These are phyloP conservation scores for Numenius arquata DNA, from an alignment of 2,113 vertebrate genomes.

Conservation along the genomic window DNA sequence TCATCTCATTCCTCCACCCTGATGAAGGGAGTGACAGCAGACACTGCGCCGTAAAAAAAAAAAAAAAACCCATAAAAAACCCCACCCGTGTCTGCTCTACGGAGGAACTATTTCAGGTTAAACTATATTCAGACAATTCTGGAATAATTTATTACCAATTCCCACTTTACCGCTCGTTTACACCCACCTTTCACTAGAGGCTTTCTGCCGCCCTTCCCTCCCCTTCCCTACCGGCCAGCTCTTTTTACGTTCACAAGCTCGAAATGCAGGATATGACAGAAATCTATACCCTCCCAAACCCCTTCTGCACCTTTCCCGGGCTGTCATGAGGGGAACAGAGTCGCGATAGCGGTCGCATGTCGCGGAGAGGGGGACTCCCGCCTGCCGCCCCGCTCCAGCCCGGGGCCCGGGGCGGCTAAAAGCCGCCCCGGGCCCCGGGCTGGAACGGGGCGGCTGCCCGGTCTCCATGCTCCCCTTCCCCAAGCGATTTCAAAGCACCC, in stretches of 20 bases:
- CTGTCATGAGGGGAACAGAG: no score
- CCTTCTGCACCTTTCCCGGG: no score
- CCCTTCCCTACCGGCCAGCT: background rate
- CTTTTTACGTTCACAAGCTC: background rate
- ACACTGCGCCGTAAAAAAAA: background rate
- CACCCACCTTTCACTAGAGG: background rate
- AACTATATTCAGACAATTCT: background rate
- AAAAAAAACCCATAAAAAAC: no score
- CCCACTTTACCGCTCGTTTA: fast-evolving
- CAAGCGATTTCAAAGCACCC: background rate
- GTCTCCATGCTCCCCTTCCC: background rate
- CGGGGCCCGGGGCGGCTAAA: background rate
- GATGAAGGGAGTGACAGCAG: background rate
- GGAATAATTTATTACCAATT: background rate
- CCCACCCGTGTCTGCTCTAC: background rate
- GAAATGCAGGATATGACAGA: fast-evolving
- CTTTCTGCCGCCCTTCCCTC: background rate
- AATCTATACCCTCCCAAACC: fast-evolving
- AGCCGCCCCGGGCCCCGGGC: background rate
- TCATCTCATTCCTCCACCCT: background rate
- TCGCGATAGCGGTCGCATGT: background rate
- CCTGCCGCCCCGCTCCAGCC: background rate
- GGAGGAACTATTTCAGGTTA: background rate
- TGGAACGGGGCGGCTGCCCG: background rate
- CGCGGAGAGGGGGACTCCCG: background rate